A percentile compares a stretch with the other conserved stretches of the same genome.
Evolutionary conservation across 2,797 vertebrate species (phyloP).

Genomic region (Eospalax fontanierii): DNA sequence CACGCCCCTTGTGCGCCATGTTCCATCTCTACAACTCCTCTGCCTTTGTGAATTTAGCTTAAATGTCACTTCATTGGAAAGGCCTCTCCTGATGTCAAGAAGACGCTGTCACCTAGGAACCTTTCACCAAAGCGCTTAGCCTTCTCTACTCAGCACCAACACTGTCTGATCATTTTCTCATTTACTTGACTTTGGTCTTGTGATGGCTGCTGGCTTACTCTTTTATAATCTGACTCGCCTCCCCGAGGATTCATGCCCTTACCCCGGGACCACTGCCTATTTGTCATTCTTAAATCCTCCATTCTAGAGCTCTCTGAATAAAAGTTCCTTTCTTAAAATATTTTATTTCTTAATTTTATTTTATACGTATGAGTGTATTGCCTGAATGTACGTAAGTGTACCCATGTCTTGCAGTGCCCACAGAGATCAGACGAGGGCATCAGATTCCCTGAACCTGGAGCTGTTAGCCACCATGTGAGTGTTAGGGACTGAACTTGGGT

Average conservation of each 20-base stretch:
- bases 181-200: background rate
- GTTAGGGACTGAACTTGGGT: no score
- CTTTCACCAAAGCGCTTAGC: background rate
- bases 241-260: background rate
- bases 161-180: background rate
- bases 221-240: background rate
- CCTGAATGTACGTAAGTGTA: no score
- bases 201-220: background rate
- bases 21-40: background rate
- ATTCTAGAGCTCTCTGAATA: background rate
- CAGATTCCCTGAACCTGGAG: no score
- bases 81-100: background rate
- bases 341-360: no score
- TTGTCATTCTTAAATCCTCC: background rate
- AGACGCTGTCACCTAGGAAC: background rate
- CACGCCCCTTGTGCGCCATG: background rate
- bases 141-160: background rate
- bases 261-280: background rate
- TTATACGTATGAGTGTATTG: no score
- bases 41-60: background rate
- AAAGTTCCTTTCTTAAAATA: background rate
- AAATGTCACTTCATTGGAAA: background rate
- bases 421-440: no score
- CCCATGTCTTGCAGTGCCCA: no score
- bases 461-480: no score